Conservation (phyloP, 1,140 invertebrate species). For the Nephila pilipes region DNA sequence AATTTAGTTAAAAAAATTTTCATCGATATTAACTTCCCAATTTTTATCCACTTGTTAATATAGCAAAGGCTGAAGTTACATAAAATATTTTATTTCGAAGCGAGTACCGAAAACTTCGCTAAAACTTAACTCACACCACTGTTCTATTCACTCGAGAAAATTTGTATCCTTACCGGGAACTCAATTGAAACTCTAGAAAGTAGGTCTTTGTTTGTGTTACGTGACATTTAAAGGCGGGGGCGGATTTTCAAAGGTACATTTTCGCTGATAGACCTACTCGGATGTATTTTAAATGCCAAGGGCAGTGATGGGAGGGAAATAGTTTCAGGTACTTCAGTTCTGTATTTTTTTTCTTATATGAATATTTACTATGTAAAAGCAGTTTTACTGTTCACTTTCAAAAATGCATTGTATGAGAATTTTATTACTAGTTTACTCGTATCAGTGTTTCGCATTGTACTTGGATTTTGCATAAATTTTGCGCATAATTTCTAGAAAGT, state of each 20-base stretch:
- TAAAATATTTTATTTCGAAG: no score
- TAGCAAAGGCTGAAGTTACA: no score
- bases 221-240: neutral
- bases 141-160: neutral
- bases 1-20: no score
- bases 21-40: no score
- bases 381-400: constrained; percentile 25
- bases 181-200: neutral
- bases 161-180: neutral
- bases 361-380: constrained; percentile 34
- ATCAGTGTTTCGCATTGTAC: neutral
- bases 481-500: neutral
- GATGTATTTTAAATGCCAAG: constrained; percentile 17
- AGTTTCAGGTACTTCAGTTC: neutral
- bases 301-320: neutral
- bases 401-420: constrained; percentile 27
- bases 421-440: constrained; percentile 3
- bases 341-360: neutral
- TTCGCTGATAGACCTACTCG: constrained; percentile 1
- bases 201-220: neutral
- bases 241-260: neutral
- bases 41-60: no score
- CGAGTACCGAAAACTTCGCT: no score
- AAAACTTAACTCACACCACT: neutral
- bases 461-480: neutral